Evolutionary conservation across 2,797 vertebrate species (phyloP).

Genomic region (Cephalopachus bancanus): DNA sequence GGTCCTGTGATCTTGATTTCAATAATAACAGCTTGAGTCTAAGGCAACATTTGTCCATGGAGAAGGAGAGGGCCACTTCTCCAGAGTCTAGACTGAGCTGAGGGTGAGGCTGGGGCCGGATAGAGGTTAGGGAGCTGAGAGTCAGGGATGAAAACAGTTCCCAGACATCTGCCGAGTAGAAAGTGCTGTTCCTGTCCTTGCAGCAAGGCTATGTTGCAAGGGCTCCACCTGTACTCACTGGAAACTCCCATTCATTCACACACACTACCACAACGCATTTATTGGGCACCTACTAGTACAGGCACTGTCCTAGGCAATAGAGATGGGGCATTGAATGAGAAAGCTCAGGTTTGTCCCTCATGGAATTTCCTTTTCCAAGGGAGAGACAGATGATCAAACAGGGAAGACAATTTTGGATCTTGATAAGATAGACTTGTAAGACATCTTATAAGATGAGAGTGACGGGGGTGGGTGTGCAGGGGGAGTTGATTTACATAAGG

Average conservation of each 20-base stretch:
- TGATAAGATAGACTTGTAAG: background rate
- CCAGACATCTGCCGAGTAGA: constrained; percentile 6
- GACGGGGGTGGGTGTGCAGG: accelerated
- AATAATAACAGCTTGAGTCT: background rate
- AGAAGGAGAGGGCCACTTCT: background rate
- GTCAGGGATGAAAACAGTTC: background rate
- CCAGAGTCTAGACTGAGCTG: background rate
- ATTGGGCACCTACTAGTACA: background rate
- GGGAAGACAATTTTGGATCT: background rate
- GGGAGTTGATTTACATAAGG: background rate
- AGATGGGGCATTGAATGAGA: background rate
- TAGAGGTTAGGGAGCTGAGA: background rate
- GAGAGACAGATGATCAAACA: background rate
- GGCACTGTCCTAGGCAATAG: background rate
- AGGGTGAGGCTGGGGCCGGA: background rate
- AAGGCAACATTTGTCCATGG: background rate
- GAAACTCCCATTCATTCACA: background rate
- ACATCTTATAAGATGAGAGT: background rate
- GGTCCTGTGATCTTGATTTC: background rate
- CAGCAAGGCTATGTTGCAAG: background rate
- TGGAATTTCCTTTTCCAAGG: too few relatives aligned
- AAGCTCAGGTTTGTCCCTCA: background rate
- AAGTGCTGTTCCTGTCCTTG: background rate
- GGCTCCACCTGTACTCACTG: background rate
- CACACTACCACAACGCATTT: background rate